Conservation (phyloP, 1,140 invertebrate species). For the Drosophila gunungcola region DNA sequence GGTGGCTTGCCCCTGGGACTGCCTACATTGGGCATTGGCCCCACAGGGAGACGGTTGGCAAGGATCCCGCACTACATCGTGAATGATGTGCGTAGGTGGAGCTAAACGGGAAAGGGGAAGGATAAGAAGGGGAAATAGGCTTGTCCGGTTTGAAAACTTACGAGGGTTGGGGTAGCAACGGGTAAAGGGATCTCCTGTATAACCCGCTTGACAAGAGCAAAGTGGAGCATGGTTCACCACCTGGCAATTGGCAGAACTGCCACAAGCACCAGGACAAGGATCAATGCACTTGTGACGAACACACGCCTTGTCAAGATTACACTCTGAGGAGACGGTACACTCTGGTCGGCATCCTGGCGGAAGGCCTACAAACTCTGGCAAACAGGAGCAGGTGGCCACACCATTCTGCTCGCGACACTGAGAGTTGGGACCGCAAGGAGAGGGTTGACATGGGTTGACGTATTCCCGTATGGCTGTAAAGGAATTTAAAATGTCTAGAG, state of each 20-base stretch:
- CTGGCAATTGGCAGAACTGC: constrained; percentile 86
- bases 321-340: constrained; percentile 88
- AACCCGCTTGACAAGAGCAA: constrained; percentile 87
- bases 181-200: constrained; percentile 88
- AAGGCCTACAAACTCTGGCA: constrained; percentile 89
- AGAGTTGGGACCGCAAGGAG: constrained; percentile 90
- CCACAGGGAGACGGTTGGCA: constrained; percentile 86
- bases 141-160: constrained; percentile 80
- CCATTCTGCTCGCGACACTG: constrained; percentile 88
- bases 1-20: constrained; percentile 54
- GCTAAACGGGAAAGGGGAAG: constrained; percentile 54
- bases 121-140: not conserved
- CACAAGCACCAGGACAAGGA: constrained; percentile 90
- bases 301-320: constrained; percentile 89
- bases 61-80: constrained; percentile 85
- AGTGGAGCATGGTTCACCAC: constrained; percentile 87
- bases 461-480: constrained; percentile 79
- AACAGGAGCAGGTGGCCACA: constrained; percentile 89
- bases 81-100: constrained; percentile 86
- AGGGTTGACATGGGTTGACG: constrained; percentile 87
- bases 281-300: constrained; percentile 89
- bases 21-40: constrained; percentile 66
- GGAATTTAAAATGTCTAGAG: not conserved
- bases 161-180: constrained; percentile 86
- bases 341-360: constrained; percentile 90